Evolutionary conservation across 2,113 vertebrate species (phyloP).

Genomic region (Rhabdornis inornatus): DNA sequence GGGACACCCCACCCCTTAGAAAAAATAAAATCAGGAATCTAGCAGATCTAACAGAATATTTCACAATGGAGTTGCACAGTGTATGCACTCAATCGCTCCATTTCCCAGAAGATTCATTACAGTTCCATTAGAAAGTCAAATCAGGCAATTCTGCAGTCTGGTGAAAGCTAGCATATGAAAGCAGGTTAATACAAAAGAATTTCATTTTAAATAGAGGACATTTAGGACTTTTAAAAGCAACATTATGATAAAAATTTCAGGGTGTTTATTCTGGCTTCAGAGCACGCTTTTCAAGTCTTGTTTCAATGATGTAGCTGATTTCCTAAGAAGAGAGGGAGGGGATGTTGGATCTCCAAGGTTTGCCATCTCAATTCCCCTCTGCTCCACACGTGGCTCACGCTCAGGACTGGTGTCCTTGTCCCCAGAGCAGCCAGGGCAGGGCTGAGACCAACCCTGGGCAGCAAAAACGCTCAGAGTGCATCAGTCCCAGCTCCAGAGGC

Average conservation of each 20-base stretch:
- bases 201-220: constrained; percentile 81
- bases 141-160: constrained; percentile 90
- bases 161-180: constrained; percentile 76
- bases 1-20: constrained; percentile 60
- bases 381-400: constrained; percentile 38
- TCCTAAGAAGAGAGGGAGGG: constrained; percentile 22
- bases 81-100: constrained; percentile 75
- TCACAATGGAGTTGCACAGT: constrained; percentile 74
- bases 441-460: neutral
- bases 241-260: constrained; percentile 72
- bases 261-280: constrained; percentile 64
- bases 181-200: constrained; percentile 80
- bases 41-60: constrained; percentile 75
- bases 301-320: constrained; percentile 49
- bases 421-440: neutral
- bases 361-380: constrained; percentile 73
- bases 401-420: constrained; percentile 29
- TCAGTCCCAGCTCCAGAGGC: neutral
- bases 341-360: constrained; percentile 62
- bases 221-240: constrained; percentile 78
- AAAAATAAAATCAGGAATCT: constrained; percentile 56
- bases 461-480: neutral
- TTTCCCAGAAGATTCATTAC: constrained; percentile 95
- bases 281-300: constrained; percentile 43
- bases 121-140: constrained; percentile 97